These are phyloP conservation scores for Microdon myrmicae DNA, from an alignment of 2,888 invertebrate genomes.

Conservation along the genomic window DNA sequence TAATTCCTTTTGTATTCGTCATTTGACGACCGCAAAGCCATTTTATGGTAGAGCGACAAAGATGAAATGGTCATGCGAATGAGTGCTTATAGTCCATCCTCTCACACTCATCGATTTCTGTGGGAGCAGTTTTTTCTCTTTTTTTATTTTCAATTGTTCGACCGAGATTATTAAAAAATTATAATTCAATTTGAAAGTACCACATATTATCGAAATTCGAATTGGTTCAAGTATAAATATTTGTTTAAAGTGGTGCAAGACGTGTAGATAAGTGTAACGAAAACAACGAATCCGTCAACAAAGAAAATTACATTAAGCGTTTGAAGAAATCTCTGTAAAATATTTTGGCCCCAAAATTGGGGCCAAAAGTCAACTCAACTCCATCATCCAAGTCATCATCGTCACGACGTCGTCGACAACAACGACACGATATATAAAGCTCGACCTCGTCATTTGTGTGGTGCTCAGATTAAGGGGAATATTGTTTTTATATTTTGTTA, in stretches of 20 bases:
- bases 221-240: constrained; percentile 16
- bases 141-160: constrained; percentile 37
- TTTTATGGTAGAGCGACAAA: constrained; percentile 46
- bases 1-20: constrained; percentile 23
- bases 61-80: constrained; percentile 41
- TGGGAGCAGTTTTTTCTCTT: constrained; percentile 41
- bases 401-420: not conserved
- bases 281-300: constrained; percentile 24
- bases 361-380: constrained; percentile 45
- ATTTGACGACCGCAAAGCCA: constrained; percentile 39
- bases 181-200: constrained; percentile 16
- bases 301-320: constrained; percentile 13
- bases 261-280: constrained; percentile 28
- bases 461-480: constrained; percentile 5
- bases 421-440: constrained; percentile 7
- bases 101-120: constrained; percentile 48
- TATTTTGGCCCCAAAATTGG: constrained; percentile 48
- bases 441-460: constrained; percentile 18
- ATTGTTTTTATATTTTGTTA: not conserved
- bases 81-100: constrained; percentile 35
- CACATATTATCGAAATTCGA: constrained; percentile 1
- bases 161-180: constrained; percentile 34
- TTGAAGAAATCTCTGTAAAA: constrained; percentile 46
- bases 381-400: constrained; percentile 12
- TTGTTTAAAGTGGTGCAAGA: constrained; percentile 14